Evolutionary conservation across 2,113 vertebrate species (phyloP).

Genomic region (Spea bombifrons): DNA sequence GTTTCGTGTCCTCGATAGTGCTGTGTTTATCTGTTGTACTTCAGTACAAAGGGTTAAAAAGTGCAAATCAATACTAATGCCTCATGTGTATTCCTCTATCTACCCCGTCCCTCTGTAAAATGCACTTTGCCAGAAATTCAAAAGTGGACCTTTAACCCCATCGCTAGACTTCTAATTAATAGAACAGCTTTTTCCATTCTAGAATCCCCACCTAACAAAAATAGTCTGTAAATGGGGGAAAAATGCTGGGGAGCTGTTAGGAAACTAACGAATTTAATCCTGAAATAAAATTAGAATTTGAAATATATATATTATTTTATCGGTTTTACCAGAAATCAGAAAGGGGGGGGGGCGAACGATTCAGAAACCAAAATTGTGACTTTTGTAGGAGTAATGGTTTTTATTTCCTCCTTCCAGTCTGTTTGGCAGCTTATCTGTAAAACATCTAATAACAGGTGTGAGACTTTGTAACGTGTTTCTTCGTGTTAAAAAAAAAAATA

Average conservation of each 20-base stretch:
- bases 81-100: constrained; percentile 19
- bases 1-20: constrained; percentile 32
- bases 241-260: background rate
- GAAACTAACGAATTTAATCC: background rate
- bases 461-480: constrained; percentile 49
- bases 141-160: background rate
- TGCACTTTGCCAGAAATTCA: constrained; percentile 3
- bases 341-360: background rate
- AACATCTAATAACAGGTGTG: constrained; percentile 48
- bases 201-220: constrained; percentile 12
- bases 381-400: constrained; percentile 39
- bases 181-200: constrained; percentile 9
- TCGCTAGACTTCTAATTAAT: constrained; percentile 1
- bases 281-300: background rate
- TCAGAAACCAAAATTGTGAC: constrained; percentile 42
- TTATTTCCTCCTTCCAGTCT: constrained; percentile 43
- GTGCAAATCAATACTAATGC: constrained; percentile 15
- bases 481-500: constrained; percentile 78
- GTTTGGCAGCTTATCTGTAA: constrained; percentile 47
- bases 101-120: constrained; percentile 1
- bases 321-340: constrained; percentile 16
- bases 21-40: constrained; percentile 39
- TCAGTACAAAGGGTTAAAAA: constrained; percentile 10
- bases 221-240: background rate
- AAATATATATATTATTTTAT: constrained; percentile 9